A percentile compares a stretch with the other conserved stretches of the same genome.
These are phyloP conservation scores for Pteronotus mesoamericanus DNA, from an alignment of 2,797 vertebrate genomes.

Conservation along the genomic window DNA sequence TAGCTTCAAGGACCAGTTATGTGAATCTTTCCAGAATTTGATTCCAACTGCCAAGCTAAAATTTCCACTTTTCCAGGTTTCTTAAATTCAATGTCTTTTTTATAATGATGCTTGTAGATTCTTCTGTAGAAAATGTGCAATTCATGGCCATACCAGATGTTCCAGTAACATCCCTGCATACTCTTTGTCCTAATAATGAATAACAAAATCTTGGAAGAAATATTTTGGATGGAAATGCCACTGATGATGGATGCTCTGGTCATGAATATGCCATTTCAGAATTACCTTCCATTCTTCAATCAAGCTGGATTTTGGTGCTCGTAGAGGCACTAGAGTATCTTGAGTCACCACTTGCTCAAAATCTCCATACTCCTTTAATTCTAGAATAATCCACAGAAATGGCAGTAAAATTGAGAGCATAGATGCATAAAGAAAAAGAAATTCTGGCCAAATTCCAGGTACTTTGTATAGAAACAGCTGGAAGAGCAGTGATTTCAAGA, in stretches of 20 bases:
- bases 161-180: not conserved
- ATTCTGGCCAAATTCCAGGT: not conserved
- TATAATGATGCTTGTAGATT: accelerated
- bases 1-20: not conserved
- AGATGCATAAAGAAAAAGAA: not conserved
- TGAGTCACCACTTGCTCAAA: not conserved
- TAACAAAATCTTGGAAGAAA: not conserved
- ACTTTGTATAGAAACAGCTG: constrained; percentile 42
- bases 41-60: not conserved
- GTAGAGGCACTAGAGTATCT: not conserved
- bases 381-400: not conserved
- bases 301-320: not conserved
- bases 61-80: not conserved
- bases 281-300: not conserved
- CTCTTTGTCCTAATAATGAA: not conserved
- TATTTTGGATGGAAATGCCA: not conserved
- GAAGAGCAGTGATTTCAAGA: not conserved
- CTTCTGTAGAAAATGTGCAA: not conserved
- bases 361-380: not conserved
- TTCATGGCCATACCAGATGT: not conserved
- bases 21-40: not conserved
- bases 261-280: not conserved
- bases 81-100: not conserved
- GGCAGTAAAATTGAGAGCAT: not conserved
- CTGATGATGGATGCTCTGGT: not conserved